Evolutionary conservation across 2,113 vertebrate genomes (phyloP).

Genomic region (Sclerurus mexicanus): DNA sequence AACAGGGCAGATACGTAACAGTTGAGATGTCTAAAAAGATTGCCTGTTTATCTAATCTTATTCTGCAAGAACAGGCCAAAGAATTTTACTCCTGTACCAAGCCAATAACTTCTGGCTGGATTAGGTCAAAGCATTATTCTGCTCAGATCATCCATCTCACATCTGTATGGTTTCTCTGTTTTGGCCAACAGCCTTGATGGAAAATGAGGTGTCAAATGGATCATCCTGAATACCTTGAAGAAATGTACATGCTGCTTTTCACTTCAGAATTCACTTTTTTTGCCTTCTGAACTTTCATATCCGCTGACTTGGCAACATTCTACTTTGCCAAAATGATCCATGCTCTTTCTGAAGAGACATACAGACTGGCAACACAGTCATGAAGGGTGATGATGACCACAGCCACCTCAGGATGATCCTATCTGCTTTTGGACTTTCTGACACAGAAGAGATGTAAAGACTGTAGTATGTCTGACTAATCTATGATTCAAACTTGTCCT

Average conservation of each 20-base stretch:
- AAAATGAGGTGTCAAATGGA: conserved; percentile 3
- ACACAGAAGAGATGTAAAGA: not conserved
- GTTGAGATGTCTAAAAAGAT: not conserved
- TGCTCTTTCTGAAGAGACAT: not conserved
- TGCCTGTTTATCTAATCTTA: conserved; percentile 15
- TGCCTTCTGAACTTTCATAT: not conserved
- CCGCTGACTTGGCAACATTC: not conserved
- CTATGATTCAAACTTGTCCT: not conserved
- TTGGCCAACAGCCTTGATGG: not conserved
- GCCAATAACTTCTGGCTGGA: conserved; percentile 10
- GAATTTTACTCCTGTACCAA: conserved; percentile 9
- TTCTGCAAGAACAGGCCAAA: not conserved
- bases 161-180: not conserved
- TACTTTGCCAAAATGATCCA: not conserved
- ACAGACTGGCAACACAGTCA: not conserved
- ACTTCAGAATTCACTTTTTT: not conserved
- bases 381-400: not conserved
- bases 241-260: not conserved
- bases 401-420: not conserved
- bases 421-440: not conserved
- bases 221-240: not conserved
- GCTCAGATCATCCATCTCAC: not conserved
- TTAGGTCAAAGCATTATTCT: not conserved
- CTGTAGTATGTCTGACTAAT: not conserved
- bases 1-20: not conserved